Conservation (phyloP, 2,888 invertebrate species). For the Cenopis cana region DNA sequence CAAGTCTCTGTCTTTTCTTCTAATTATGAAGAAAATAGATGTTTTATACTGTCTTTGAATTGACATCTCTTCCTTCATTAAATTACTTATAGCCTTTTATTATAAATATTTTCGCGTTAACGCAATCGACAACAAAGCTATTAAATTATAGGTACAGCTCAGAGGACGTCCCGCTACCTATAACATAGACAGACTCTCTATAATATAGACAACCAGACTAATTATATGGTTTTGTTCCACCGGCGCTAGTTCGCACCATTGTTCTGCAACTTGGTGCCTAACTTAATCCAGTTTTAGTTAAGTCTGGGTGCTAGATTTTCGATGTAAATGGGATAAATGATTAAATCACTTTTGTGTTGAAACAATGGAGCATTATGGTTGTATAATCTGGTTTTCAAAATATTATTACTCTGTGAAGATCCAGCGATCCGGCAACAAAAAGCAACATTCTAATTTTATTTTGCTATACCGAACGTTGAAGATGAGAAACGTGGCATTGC, state of each 20-base stretch:
- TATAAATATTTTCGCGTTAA: no score
- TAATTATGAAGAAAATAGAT: no score
- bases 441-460: no score
- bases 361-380: not conserved
- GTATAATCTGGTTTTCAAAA: not conserved
- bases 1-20: no score
- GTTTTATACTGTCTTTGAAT: no score
- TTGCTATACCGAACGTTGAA: no score
- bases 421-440: no score
- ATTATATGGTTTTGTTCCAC: slow-evolving; percentile 37
- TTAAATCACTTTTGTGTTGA: not conserved
- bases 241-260: slow-evolving; percentile 34
- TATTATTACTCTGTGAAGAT: not conserved
- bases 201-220: slow-evolving; percentile 30
- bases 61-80: not conserved
- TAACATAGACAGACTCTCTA: not conserved
- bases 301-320: slow-evolving; percentile 24
- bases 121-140: not conserved
- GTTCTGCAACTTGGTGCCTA: slow-evolving; percentile 31
- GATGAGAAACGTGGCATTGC: no score
- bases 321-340: slow-evolving; percentile 22
- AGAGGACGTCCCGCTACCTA: slow-evolving; percentile 6
- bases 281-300: slow-evolving; percentile 32
- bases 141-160: slow-evolving; percentile 10
- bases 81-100: no score